A percentile compares a stretch with the other conserved stretches of the same genome.
These are phyloP conservation scores for Phylloscopus collybita DNA, from an alignment of 2,797 vertebrate species.

Conservation along the genomic window DNA sequence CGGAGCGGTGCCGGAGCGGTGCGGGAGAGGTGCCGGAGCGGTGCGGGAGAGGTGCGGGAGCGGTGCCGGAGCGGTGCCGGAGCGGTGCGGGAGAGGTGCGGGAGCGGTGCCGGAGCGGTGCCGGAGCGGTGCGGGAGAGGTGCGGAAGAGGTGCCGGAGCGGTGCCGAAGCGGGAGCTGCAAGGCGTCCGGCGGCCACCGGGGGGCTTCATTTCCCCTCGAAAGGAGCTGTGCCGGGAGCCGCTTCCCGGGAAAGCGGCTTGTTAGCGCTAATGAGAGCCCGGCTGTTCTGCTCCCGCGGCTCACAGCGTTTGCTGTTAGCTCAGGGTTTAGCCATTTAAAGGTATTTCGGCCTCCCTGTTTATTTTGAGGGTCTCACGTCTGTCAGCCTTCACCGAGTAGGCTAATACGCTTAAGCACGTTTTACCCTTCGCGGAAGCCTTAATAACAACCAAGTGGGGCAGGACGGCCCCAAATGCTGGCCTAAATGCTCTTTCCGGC, in stretches of 20 bases:
- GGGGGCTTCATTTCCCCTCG: conserved; percentile 65
- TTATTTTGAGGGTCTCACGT: background rate
- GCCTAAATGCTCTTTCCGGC: background rate
- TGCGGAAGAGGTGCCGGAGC: background rate
- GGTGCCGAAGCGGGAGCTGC: background rate
- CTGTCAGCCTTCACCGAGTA: background rate
- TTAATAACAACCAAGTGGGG: background rate
- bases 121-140: too few species aligned
- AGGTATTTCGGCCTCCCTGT: background rate
- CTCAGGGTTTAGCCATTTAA: background rate
- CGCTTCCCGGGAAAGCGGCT: background rate
- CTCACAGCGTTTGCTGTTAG: background rate
- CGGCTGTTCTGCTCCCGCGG: background rate
- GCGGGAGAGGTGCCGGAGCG: background rate
- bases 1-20: background rate
- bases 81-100: background rate
- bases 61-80: background rate
- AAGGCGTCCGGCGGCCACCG: conserved; percentile 35
- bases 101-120: too few species aligned
- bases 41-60: background rate
- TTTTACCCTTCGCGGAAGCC: background rate
- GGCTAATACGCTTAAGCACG: background rate
- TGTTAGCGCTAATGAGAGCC: background rate
- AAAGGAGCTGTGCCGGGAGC: background rate
- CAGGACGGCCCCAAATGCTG: background rate